Conservation (phyloP, 2,113 vertebrate genomes). For the Oryzias curvinotus region DNA sequence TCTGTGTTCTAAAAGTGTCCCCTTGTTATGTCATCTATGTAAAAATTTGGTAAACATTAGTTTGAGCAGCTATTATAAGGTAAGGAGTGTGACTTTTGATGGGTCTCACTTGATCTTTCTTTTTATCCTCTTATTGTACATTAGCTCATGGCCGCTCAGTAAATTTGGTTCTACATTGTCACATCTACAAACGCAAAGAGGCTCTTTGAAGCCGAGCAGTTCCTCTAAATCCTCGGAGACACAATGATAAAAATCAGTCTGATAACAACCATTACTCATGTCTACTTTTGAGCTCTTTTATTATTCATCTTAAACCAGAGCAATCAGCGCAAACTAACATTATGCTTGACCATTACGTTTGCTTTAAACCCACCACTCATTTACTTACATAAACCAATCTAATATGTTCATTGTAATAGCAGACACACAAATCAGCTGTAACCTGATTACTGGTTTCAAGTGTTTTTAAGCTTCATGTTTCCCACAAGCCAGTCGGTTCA, state of each 20-base stretch:
- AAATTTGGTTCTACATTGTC: not conserved
- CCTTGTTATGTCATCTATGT: not conserved
- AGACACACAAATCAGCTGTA: constrained; percentile 25
- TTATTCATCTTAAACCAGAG: constrained; percentile 9
- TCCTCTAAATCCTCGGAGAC: not conserved
- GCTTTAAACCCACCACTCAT: constrained; percentile 13
- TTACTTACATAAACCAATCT: not conserved
- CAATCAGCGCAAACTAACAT: constrained; percentile 19
- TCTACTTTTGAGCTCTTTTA: constrained; percentile 34
- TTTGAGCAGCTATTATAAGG: not conserved
- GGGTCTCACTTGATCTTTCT: not conserved
- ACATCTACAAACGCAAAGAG: not conserved
- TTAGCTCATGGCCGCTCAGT: too few relatives aligned
- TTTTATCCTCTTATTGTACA: not conserved
- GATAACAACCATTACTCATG: constrained; percentile 6
- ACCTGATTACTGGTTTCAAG: constrained; percentile 25
- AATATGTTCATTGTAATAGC: constrained; percentile 34
- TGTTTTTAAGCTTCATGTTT: constrained; percentile 27
- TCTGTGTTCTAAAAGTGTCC: not conserved
- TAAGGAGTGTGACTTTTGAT: not conserved
- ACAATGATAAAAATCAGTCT: constrained; percentile 8
- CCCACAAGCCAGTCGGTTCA: constrained; percentile 7
- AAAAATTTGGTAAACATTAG: not conserved
- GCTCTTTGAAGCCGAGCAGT: not conserved
- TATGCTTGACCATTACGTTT: constrained; percentile 29